A percentile compares a stretch with the other conserved stretches of the same genome.
phyloP scores from a whole-genome alignment of 2,797 vertebrate genomes.

The Pogoniulus pusillus region DNA sequence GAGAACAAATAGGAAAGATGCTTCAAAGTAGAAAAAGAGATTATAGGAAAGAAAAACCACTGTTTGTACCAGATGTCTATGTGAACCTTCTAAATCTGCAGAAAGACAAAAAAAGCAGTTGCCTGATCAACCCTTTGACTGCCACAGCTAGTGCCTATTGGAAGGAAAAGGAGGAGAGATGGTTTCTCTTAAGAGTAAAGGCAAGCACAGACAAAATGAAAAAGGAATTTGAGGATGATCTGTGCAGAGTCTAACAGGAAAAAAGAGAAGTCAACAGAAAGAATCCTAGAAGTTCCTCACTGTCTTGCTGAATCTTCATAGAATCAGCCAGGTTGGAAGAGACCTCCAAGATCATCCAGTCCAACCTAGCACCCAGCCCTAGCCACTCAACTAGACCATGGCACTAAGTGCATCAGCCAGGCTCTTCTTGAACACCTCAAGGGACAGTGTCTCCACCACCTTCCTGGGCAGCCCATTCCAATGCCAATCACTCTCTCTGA shows the following conservation, averaged over 20 bases:
- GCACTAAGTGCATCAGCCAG: too few relatives aligned
- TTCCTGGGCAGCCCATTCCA: too few relatives aligned
- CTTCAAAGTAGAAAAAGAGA: background rate
- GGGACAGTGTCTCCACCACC: too few relatives aligned
- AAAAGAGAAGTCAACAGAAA: background rate
- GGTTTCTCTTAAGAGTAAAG: background rate
- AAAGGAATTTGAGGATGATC: background rate
- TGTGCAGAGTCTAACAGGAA: background rate
- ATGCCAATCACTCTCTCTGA: too few relatives aligned
- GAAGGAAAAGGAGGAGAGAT: background rate
- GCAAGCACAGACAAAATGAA: background rate
- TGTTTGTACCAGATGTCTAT: background rate
- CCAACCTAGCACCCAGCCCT: too few relatives aligned
- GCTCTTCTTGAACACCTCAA: too few relatives aligned
- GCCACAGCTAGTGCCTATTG: background rate
- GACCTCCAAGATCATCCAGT: too few relatives aligned
- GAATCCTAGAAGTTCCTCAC: background rate
- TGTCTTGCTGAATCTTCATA: background rate
- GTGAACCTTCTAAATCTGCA: background rate
- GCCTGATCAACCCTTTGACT: accelerated
- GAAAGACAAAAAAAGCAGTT: background rate
- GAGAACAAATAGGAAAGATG: background rate
- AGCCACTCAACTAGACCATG: too few relatives aligned
- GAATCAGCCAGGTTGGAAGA: too few relatives aligned
- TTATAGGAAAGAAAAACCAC: background rate